A percentile compares a stretch with the other conserved stretches of the same genome.
Evolutionary conservation across 2,113 vertebrate species (phyloP).

Genomic region (human (Homo sapiens)): GRCh38 chr21:45223501-45224000

Average conservation of each 20-base stretch:
- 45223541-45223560: neutral
- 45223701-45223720: neutral
- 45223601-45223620: neutral
- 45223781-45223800: neutral
- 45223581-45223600: rapidly evolving
- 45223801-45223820: neutral
- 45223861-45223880: neutral
- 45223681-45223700: too few species aligned
- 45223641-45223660: neutral
- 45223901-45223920: neutral
- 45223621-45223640: rapidly evolving
- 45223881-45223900: neutral
- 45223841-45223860: neutral
- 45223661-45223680: neutral
- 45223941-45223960: neutral
- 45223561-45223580: neutral
- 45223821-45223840: rapidly evolving
- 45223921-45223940: neutral
- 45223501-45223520: constrained; percentile 58
- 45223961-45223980: rapidly evolving
- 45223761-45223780: too few species aligned
- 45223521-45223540: neutral
- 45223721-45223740: neutral
- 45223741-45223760: neutral
- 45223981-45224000: rapidly evolving